Percentiles rank a stretch among this genome's conserved stretches.
Conservation (phyloP, 2,797 vertebrate species). For the Danio aesculapii region DNA sequence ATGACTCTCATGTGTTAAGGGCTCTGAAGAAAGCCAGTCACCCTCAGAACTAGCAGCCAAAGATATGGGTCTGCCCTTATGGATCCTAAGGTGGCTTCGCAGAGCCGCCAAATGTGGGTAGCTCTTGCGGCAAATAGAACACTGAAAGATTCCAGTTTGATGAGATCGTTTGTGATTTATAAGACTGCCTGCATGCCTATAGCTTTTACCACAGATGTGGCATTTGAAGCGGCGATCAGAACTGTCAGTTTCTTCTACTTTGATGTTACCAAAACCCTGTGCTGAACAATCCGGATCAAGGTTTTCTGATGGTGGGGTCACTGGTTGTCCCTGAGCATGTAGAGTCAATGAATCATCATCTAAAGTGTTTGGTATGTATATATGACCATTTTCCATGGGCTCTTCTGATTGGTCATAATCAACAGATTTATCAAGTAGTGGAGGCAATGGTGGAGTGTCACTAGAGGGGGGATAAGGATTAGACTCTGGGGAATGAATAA, state of each 20-base stretch:
- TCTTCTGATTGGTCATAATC: slow-evolving; percentile 69
- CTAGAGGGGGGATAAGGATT: slow-evolving; percentile 74
- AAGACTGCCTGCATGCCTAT: slow-evolving; percentile 91
- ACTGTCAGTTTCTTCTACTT: slow-evolving; percentile 62
- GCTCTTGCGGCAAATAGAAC: slow-evolving; percentile 87
- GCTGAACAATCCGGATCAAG: slow-evolving; percentile 58
- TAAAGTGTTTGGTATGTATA: slow-evolving; percentile 76
- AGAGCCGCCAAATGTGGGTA: slow-evolving; percentile 89
- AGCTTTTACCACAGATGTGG: slow-evolving; percentile 86
- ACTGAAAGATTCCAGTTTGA: slow-evolving; percentile 88
- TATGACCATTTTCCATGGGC: slow-evolving; percentile 64
- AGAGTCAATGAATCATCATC: slow-evolving; percentile 69
- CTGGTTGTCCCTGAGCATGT: slow-evolving; percentile 72
- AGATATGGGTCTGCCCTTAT: slow-evolving; percentile 78
- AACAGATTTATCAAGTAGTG: slow-evolving; percentile 67
- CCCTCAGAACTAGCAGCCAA: slow-evolving; percentile 68
- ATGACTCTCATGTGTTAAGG: slow-evolving; percentile 75
- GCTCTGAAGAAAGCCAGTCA: slow-evolving; percentile 81
- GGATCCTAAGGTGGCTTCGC: slow-evolving; percentile 89
- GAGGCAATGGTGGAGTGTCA: slow-evolving; percentile 68
- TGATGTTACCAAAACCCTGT: slow-evolving; percentile 57
- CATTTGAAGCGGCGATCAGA: slow-evolving; percentile 87
- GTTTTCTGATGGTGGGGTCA: slow-evolving; percentile 61
- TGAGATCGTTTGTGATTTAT: slow-evolving; percentile 94
- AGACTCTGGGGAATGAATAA: slow-evolving; percentile 74